Base-by-base conservation (phyloP, 2,797 vertebrate species). In the Girardinus metallicus region DNA sequence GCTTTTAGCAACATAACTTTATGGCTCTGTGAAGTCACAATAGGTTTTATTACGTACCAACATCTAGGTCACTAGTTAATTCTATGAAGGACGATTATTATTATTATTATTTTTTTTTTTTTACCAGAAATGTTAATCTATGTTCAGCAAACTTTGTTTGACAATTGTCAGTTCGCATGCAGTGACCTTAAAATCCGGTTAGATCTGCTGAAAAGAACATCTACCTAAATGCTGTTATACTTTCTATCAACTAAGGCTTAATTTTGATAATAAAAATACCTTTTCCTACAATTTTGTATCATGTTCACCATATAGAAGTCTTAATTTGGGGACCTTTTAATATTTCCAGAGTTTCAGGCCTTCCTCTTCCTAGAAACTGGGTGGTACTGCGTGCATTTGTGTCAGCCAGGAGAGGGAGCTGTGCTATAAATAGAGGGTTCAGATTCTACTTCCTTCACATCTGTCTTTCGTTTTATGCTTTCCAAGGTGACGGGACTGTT, bases 331-430 rank as follows among this genome's bases (percentile, higher is more conserved):
- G 60, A 34, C 31, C 16, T 64, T 11, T 66, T 11, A 23, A 23
- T 66, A 23, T 68, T 41, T 41, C 34, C 39, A 70, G 41, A 43
- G 66, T 44, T 44, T 44, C 39, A 34, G 31, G 3, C 10, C 26
- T 53, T 43, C 26, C 26, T 18, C 23, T 29, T 46, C 64, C 64
- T 44, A 82, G 68, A 80, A 81, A 86, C 80, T 79, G 55, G 34
- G 74, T 60, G 74, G 21, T 64, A 36, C 44, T 91, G 90, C 74
- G 80, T 74, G 62, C 86, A 64, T 60, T 76, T 44, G 1, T 74
- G 81, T 77, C 82, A 80, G 75, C 94, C 94, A 93, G 87, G 43
- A 94, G 94, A 91, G 92, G 93, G 90, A 75, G 93, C 92, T 93
- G 88, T 88, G 87, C 84, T 90, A 88, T 88, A 81, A 89, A 90